Conservation (phyloP, 2,888 invertebrate species). For the Patella pellucida region DNA sequence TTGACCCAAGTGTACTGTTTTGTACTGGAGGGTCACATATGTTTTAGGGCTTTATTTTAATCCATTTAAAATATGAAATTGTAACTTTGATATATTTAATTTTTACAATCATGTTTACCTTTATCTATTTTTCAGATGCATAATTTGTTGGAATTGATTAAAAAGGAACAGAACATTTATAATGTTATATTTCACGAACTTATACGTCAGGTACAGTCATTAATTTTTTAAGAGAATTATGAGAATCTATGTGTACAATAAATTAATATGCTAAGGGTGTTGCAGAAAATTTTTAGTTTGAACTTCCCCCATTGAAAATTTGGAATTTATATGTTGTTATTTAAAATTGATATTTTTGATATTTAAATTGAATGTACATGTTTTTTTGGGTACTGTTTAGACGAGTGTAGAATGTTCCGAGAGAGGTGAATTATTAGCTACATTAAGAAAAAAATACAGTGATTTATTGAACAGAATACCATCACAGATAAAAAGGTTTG, state of each 20-base stretch:
- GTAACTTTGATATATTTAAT: too few relatives aligned
- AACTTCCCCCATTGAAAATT: too few relatives aligned
- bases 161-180: slow-evolving; percentile 71
- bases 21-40: too few relatives aligned
- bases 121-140: slow-evolving; percentile 63
- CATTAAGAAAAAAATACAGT: slow-evolving; percentile 66
- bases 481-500: slow-evolving; percentile 65
- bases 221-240: background rate
- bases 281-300: too few relatives aligned
- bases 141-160: slow-evolving; percentile 68
- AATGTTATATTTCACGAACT: slow-evolving; percentile 71
- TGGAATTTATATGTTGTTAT: background rate
- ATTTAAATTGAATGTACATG: background rate
- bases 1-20: too few relatives aligned
- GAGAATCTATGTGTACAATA: too few relatives aligned
- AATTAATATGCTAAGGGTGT: too few relatives aligned
- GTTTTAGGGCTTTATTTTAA: too few relatives aligned
- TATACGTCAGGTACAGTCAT: slow-evolving; percentile 65
- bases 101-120: background rate
- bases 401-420: slow-evolving; percentile 70
- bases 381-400: slow-evolving; percentile 37
- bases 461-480: slow-evolving; percentile 68
- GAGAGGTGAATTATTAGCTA: slow-evolving; percentile 67
- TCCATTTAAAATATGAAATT: too few relatives aligned
- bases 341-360: background rate